These are phyloP conservation scores for Odobenus rosmarus DNA, from an alignment of 2,113 vertebrate species.

Conservation along the genomic window DNA sequence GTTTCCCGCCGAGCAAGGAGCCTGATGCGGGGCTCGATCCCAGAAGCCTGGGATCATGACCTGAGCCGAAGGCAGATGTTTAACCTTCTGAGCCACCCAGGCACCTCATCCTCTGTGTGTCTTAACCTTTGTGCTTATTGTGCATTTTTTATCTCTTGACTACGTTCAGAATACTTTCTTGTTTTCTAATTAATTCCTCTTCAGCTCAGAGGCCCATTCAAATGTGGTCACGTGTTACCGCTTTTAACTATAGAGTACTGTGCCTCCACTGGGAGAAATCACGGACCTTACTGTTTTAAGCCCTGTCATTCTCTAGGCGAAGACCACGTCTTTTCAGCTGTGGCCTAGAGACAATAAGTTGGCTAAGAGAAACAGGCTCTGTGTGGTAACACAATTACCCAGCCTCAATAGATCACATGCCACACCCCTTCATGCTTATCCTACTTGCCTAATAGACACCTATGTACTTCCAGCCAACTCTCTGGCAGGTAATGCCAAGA, in stretches of 20 bases:
- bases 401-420: neutral
- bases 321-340: neutral
- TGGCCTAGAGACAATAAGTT: neutral
- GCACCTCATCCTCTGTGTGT: neutral
- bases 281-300: neutral
- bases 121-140: neutral
- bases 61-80: no score
- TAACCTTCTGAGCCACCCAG: neutral
- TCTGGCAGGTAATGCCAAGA: neutral
- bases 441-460: neutral
- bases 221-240: neutral
- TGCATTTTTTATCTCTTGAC: neutral
- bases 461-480: neutral
- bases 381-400: neutral
- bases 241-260: conserved; percentile 53
- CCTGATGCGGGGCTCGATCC: neutral
- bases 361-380: neutral
- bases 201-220: neutral
- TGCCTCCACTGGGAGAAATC: conserved; percentile 38
- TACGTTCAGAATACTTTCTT: neutral
- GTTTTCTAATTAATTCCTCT: neutral
- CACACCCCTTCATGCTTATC: neutral
- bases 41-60: neutral
- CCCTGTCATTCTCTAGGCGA: neutral
- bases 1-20: neutral